Percentiles rank a stretch among this genome's conserved stretches.
Evolutionary conservation across 2,113 vertebrate genomes (phyloP).

Genomic region (Ursus arctos): DNA sequence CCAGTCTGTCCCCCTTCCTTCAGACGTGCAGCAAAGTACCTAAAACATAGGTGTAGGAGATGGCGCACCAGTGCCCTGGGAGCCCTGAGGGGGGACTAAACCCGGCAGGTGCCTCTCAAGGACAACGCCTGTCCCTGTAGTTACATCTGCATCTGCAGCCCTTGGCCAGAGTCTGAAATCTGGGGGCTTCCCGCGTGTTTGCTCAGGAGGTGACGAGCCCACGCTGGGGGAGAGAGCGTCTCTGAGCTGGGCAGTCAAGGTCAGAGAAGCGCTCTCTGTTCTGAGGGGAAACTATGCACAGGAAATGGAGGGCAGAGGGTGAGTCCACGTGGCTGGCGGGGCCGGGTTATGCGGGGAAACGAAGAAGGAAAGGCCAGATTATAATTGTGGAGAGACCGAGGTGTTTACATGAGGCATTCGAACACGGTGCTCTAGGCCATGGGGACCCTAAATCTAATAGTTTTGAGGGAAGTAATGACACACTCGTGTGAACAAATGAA

Average conservation of each 20-base stretch:
- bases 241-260: neutral
- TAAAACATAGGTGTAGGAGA: neutral
- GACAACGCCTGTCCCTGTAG: no score
- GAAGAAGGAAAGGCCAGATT: neutral
- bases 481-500: neutral
- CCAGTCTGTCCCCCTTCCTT: neutral
- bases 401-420: neutral
- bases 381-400: neutral
- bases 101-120: neutral
- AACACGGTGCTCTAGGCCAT: neutral
- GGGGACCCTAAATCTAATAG: neutral
- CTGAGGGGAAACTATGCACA: neutral
- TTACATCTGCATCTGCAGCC: neutral
- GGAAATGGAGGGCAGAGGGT: neutral
- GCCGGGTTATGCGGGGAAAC: neutral
- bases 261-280: neutral
- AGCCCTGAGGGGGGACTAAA: accelerated
- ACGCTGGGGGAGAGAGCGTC: accelerated
- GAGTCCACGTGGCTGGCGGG: neutral
- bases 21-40: neutral
- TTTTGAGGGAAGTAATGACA: neutral
- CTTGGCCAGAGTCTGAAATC: accelerated
- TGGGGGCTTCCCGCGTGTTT: accelerated
- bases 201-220: accelerated
- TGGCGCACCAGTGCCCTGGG: accelerated